These are phyloP conservation scores for Spodoptera frugiperda DNA, from an alignment of 1,140 invertebrate genomes.

Conservation along the genomic window DNA sequence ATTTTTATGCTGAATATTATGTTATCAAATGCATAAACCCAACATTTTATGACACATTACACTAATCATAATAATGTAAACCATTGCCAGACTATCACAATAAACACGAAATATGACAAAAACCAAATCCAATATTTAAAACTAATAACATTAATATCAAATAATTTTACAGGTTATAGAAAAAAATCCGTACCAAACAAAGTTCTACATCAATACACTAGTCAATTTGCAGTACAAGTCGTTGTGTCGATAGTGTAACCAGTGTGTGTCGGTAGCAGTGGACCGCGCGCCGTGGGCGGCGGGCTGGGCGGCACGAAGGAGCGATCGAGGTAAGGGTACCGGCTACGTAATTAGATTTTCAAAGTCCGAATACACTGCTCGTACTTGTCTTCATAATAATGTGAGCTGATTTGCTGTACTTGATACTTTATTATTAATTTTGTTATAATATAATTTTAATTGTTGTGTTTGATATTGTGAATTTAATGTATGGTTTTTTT, in stretches of 20 bases:
- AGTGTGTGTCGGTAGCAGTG: slow-evolving; percentile 29
- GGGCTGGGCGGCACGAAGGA: slow-evolving; percentile 72
- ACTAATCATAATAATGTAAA: too few species aligned
- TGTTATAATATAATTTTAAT: too few species aligned
- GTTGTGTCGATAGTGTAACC: neutral
- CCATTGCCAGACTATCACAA: too few species aligned
- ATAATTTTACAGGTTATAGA: too few species aligned
- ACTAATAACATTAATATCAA: too few species aligned
- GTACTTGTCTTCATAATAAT: slow-evolving; percentile 86
- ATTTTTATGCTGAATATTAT: too few species aligned
- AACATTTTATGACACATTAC: too few species aligned
- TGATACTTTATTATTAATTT: slow-evolving; percentile 61
- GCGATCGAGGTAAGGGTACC: slow-evolving; percentile 84
- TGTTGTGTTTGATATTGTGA: neutral
- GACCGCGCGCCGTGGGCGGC: slow-evolving; percentile 49
- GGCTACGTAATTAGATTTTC: slow-evolving; percentile 87
- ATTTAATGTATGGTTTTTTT: too few species aligned
- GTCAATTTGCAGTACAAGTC: neutral
- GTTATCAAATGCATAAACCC: too few species aligned
- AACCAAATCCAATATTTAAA: too few species aligned
- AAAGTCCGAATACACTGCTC: slow-evolving; percentile 87
- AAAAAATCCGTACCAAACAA: neutral
- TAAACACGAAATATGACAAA: neutral
- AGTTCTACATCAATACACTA: neutral
- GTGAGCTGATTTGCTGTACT: slow-evolving; percentile 57